These are phyloP conservation scores for Anguilla obscura DNA, from an alignment of 2,797 vertebrate species.

Conservation along the genomic window DNA sequence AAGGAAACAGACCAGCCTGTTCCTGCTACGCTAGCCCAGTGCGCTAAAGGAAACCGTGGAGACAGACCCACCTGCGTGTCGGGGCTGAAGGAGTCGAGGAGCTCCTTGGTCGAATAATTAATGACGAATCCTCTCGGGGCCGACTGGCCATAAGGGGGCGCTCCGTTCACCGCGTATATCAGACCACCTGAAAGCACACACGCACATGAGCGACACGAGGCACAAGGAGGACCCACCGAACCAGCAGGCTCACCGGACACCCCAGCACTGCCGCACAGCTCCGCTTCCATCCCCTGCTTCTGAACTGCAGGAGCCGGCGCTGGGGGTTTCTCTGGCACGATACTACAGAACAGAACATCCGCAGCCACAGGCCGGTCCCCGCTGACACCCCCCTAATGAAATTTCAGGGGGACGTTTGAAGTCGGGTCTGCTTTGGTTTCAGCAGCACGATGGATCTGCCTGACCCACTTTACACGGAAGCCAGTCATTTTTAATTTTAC, in stretches of 20 bases:
- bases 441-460: background rate
- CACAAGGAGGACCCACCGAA: background rate
- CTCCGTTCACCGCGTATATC: constrained; percentile 89
- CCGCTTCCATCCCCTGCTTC: background rate
- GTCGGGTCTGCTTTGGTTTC: background rate
- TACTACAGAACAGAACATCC: background rate
- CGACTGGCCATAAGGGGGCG: constrained; percentile 67
- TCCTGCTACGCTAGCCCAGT: no score
- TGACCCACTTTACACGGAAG: background rate
- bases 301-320: background rate
- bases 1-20: no score
- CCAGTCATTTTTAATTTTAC: background rate
- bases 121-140: constrained; percentile 86
- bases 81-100: constrained; percentile 85
- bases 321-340: no score
- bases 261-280: no score
- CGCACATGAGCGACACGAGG: constrained; percentile 24
- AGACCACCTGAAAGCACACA: constrained; percentile 76
- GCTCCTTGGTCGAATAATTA: constrained; percentile 86
- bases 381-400: background rate
- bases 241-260: background rate
- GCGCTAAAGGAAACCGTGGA: no score
- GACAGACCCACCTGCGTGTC: constrained; percentile 75
- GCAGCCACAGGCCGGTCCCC: background rate
- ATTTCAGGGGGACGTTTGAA: background rate